These are phyloP conservation scores for Charanyca ferruginea DNA, from an alignment of 2,888 invertebrate species.

Conservation along the genomic window DNA sequence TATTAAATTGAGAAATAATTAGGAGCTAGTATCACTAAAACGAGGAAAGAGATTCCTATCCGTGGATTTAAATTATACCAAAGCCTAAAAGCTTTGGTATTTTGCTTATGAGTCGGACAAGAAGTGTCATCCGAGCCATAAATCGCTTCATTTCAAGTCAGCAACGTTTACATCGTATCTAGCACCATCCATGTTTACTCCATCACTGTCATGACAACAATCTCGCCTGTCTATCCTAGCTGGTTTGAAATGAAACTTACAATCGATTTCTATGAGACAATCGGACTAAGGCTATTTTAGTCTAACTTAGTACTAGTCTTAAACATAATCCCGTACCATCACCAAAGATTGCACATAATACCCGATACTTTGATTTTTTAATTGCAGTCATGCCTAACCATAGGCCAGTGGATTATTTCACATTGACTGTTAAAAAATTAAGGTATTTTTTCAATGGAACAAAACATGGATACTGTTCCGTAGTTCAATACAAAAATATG, in stretches of 20 bases:
- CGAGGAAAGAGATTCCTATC: conserved; percentile 89
- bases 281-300: conserved; percentile 75
- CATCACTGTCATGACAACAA: conserved; percentile 59
- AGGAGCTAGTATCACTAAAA: conserved; percentile 91
- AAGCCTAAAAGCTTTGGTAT: conserved; percentile 72
- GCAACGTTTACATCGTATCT: conserved; percentile 72
- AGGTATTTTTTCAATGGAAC: conserved; percentile 85
- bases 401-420: conserved; percentile 79
- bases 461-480: conserved; percentile 75
- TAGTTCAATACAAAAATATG: conserved; percentile 71
- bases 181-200: conserved; percentile 80
- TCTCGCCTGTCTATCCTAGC: conserved; percentile 72
- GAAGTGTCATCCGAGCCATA: conserved; percentile 88
- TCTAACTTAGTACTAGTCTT: conserved; percentile 81
- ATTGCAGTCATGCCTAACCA: conserved; percentile 87
- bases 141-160: conserved; percentile 88
- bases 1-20: conserved; percentile 87
- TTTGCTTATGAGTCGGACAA: conserved; percentile 86
- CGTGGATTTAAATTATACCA: conserved; percentile 78
- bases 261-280: conserved; percentile 75
- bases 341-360: conserved; percentile 96
- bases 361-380: conserved; percentile 93
- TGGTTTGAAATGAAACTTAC: conserved; percentile 89
- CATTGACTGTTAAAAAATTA: conserved; percentile 89
- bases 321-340: conserved; percentile 91